Conservation (phyloP, 1,140 invertebrate genomes). For the Homalodisca vitripennis region DNA sequence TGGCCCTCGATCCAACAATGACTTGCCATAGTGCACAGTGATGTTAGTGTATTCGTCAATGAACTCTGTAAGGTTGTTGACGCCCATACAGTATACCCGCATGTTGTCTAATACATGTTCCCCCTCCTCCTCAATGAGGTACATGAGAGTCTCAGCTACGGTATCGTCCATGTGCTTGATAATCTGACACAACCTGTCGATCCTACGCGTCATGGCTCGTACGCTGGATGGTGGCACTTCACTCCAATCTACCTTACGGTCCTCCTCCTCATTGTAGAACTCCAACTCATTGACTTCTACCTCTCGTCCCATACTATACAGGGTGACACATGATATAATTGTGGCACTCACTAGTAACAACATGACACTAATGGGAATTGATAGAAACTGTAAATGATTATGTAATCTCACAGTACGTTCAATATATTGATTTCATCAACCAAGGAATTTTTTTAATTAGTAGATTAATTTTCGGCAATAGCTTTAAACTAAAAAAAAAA, state of each 20-base stretch:
- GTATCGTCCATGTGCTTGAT: conserved; percentile 15
- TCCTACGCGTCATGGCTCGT: neutral
- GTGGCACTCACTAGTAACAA: too few relatives aligned
- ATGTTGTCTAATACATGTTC: neutral
- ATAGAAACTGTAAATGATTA: too few relatives aligned
- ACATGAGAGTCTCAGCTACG: neutral
- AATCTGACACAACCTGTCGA: neutral
- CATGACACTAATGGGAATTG: too few relatives aligned
- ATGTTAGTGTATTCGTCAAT: conserved; percentile 11
- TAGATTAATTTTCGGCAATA: too few relatives aligned
- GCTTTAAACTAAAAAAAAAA: too few relatives aligned
- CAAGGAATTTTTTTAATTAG: too few relatives aligned
- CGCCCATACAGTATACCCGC: neutral
- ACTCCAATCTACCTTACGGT: neutral
- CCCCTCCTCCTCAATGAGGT: conserved; percentile 5
- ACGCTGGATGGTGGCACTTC: neutral
- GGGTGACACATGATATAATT: too few relatives aligned
- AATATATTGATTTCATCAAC: too few relatives aligned
- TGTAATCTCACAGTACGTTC: too few relatives aligned
- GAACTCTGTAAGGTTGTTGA: neutral
- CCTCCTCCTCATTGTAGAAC: conserved; percentile 1
- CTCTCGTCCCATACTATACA: too few relatives aligned
- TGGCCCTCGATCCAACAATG: neutral
- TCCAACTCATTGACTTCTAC: conserved; percentile 1
- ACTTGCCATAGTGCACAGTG: neutral